phyloP scores from a whole-genome alignment of 1,140 invertebrate genomes.

The Dermatophagoides farinae region DNA sequence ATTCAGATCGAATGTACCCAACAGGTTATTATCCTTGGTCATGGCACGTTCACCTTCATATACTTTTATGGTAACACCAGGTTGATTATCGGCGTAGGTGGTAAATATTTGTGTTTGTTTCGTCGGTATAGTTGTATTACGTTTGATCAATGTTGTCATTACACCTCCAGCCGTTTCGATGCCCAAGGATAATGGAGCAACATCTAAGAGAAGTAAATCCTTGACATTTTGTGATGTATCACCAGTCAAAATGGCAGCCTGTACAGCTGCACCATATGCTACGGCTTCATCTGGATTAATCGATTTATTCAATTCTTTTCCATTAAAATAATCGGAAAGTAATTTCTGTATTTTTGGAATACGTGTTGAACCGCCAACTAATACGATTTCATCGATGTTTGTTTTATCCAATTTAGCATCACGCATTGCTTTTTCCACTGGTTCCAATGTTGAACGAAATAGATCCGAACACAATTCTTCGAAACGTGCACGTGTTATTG shows the following conservation, averaged over 20 bases:
- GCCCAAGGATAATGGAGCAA: slow-evolving; percentile 79
- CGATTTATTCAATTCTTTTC: slow-evolving; percentile 91
- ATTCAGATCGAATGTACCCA: slow-evolving; percentile 37
- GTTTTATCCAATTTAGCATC: slow-evolving; percentile 27
- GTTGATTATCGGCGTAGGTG: slow-evolving; percentile 89
- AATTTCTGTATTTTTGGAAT: slow-evolving; percentile 91
- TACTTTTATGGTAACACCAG: slow-evolving; percentile 65
- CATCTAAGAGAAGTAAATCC: slow-evolving; percentile 75
- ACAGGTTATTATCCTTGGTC: slow-evolving; percentile 38
- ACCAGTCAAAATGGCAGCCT: slow-evolving; percentile 60
- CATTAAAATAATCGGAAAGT: slow-evolving; percentile 50
- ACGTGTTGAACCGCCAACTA: slow-evolving; percentile 91
- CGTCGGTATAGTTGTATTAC: slow-evolving; percentile 86
- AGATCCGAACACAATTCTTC: slow-evolving; percentile 84
- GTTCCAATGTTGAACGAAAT: slow-evolving; percentile 30
- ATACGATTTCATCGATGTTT: slow-evolving; percentile 76
- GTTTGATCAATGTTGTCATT: slow-evolving; percentile 83
- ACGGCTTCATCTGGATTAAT: slow-evolving; percentile 83
- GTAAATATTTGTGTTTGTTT: slow-evolving; percentile 91
- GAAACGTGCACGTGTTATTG: slow-evolving; percentile 77
- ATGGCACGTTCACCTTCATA: slow-evolving; percentile 38
- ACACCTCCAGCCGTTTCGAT: slow-evolving; percentile 93
- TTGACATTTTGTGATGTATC: slow-evolving; percentile 81
- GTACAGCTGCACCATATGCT: slow-evolving; percentile 55
- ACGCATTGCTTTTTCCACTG: slow-evolving; percentile 24